Evolutionary conservation across 2,888 invertebrate genomes (phyloP).

Genomic region (Hyposoter didymator): DNA sequence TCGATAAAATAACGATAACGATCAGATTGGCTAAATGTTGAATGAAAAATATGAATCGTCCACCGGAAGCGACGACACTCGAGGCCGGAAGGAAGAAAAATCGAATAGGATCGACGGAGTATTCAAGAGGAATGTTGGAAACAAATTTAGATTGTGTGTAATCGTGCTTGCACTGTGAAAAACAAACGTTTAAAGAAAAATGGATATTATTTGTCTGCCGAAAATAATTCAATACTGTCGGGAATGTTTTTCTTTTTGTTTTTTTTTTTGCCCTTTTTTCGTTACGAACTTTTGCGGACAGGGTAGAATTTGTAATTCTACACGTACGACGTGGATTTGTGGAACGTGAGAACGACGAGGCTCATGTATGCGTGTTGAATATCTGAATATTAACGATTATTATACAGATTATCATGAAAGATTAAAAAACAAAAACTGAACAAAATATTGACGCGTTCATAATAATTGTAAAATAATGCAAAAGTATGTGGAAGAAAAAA

Average conservation of each 20-base stretch:
- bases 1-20: constrained; percentile 77
- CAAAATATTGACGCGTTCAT: constrained; percentile 46
- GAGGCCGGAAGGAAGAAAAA: constrained; percentile 40
- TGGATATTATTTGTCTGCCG: constrained; percentile 56
- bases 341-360: constrained; percentile 35
- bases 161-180: constrained; percentile 63
- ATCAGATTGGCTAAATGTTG: constrained; percentile 66
- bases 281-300: constrained; percentile 23
- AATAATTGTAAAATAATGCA: constrained; percentile 49
- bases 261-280: neutral
- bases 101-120: constrained; percentile 32
- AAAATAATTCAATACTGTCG: constrained; percentile 43
- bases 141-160: constrained; percentile 59
- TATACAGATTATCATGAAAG: constrained; percentile 64
- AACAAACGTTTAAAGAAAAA: constrained; percentile 34
- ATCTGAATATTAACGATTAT: constrained; percentile 66
- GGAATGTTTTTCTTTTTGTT: constrained; percentile 11
- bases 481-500: neutral
- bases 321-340: constrained; percentile 37
- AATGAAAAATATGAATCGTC: constrained; percentile 25
- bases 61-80: constrained; percentile 48
- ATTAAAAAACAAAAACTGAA: constrained; percentile 45
- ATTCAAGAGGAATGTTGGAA: constrained; percentile 51
- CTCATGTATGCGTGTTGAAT: constrained; percentile 64
- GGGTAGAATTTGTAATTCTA: constrained; percentile 44